A percentile compares a stretch with the other conserved stretches of the same genome.
phyloP scores from a whole-genome alignment of 2,113 vertebrate species.

The Grus americana region DNA sequence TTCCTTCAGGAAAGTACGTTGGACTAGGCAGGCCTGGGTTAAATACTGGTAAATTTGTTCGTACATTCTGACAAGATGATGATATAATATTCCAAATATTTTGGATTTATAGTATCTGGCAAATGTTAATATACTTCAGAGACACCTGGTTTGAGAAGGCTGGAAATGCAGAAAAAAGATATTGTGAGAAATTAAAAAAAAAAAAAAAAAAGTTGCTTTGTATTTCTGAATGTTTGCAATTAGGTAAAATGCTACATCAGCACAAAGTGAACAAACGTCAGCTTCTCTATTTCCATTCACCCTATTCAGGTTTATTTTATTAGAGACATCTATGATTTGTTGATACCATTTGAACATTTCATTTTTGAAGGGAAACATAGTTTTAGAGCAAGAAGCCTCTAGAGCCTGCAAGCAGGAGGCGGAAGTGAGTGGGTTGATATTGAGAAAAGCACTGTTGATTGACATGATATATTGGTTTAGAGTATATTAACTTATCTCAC shows the following conservation, averaged over 20 bases:
- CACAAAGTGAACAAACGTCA: background rate
- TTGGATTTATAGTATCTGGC: background rate
- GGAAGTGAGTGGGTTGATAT: conserved; percentile 41
- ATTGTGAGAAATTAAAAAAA: background rate
- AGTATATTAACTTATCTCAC: conserved; percentile 63
- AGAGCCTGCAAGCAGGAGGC: conserved; percentile 25
- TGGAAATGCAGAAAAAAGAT: background rate
- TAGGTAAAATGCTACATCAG: background rate
- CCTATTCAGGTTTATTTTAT: background rate
- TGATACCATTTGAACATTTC: background rate
- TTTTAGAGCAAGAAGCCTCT: conserved; percentile 15
- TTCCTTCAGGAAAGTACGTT: background rate
- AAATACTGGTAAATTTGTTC: background rate
- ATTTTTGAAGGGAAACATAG: background rate
- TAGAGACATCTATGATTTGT: background rate
- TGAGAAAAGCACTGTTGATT: conserved; percentile 62
- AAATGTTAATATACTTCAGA: background rate
- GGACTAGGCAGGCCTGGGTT: background rate
- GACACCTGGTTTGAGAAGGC: background rate
- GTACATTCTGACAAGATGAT: background rate
- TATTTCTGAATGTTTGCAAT: background rate
- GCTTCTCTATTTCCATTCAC: background rate
- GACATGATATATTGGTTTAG: conserved; percentile 46
- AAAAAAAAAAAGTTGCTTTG: background rate
- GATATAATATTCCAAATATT: background rate